A percentile compares a stretch with the other conserved stretches of the same genome.
Evolutionary conservation across 2,113 vertebrate species (phyloP).

Genomic region (Alouatta palliata): DNA sequence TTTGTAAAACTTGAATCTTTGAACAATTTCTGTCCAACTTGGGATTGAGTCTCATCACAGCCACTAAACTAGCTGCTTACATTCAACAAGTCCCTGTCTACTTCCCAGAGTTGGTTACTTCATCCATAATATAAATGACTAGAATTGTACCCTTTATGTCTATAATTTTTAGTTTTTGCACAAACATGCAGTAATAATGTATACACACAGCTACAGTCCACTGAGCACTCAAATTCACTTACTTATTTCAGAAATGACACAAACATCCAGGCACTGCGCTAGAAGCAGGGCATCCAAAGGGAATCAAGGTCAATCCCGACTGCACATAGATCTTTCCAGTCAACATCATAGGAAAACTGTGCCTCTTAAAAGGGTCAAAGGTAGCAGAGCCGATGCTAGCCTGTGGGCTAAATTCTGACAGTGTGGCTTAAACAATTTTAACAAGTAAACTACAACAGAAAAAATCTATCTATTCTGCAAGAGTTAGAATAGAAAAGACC

Average conservation of each 20-base stretch:
- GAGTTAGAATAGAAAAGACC: background rate
- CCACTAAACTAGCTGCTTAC: background rate
- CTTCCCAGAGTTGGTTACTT: background rate
- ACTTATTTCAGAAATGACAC: background rate
- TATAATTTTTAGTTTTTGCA: background rate
- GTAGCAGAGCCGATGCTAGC: background rate
- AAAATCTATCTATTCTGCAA: background rate
- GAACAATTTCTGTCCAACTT: background rate
- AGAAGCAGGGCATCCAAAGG: rapidly evolving
- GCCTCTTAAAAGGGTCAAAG: background rate
- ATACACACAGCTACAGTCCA: background rate
- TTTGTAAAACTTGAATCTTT: background rate
- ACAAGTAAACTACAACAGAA: background rate
- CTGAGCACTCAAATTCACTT: background rate
- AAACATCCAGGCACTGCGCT: background rate
- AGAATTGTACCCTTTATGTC: background rate
- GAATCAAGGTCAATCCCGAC: background rate
- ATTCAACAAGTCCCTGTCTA: background rate
- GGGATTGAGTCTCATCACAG: background rate
- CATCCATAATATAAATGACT: background rate
- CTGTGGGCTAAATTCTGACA: background rate
- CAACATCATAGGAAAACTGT: background rate
- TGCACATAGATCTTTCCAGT: background rate
- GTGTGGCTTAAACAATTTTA: background rate
- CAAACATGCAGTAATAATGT: background rate